phyloP scores from a whole-genome alignment of 2,797 vertebrate genomes.

The Australoheros facetus region DNA sequence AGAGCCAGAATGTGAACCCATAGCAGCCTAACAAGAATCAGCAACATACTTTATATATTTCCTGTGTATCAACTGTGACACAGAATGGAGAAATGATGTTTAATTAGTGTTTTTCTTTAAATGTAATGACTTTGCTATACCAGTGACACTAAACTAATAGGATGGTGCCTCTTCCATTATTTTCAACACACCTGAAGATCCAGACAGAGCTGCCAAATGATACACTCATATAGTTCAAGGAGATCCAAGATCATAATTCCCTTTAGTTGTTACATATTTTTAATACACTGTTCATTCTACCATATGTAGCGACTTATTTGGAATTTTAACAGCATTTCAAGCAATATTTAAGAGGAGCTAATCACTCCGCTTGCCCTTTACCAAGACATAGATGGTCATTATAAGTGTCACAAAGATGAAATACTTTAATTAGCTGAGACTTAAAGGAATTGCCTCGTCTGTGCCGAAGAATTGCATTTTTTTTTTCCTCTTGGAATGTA shows the following conservation, averaged over 20 bases:
- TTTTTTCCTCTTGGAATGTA: conserved; percentile 13
- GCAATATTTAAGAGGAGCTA: conserved; percentile 40
- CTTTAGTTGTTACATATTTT: background rate
- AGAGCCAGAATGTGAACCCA: background rate
- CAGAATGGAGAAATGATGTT: background rate
- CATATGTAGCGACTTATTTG: conserved; percentile 7
- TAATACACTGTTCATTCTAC: conserved; percentile 2
- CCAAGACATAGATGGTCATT: conserved; percentile 42
- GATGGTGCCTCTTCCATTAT: background rate
- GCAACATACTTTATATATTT: background rate
- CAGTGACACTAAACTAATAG: background rate
- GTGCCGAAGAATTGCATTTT: conserved; percentile 20
- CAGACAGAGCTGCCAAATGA: background rate
- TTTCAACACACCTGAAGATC: background rate
- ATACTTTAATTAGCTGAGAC: conserved; percentile 51
- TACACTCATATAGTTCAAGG: background rate
- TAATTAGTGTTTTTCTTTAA: background rate
- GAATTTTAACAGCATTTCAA: conserved; percentile 23
- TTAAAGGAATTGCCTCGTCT: conserved; percentile 43
- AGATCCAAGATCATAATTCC: background rate
- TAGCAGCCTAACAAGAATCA: background rate
- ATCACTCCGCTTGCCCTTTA: conserved; percentile 57
- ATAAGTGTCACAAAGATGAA: conserved; percentile 60
- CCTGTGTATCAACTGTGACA: background rate
- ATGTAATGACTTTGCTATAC: background rate